Conservation (phyloP, 1,140 invertebrate species). For the Hycleus cichorii region DNA sequence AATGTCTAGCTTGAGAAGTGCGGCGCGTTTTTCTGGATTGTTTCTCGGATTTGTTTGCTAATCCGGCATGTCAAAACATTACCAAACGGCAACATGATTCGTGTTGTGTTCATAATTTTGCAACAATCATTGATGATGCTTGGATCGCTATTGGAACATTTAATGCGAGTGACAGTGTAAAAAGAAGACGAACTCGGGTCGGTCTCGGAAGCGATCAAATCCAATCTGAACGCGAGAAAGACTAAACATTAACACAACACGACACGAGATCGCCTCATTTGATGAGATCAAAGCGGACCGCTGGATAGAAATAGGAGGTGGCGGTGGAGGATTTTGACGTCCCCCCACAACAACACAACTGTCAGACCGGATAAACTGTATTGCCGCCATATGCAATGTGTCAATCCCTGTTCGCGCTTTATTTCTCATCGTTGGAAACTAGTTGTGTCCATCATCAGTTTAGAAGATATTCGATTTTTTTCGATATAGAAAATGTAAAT, state of each 20-base stretch:
- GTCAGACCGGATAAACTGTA: conserved; percentile 28
- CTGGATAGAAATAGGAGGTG: background rate
- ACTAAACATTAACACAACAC: conserved; percentile 35
- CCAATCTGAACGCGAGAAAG: conserved; percentile 20
- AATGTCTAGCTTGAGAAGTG: too few relatives aligned
- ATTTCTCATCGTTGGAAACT: conserved; percentile 11
- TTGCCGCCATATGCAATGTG: conserved; percentile 28
- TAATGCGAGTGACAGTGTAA: too few relatives aligned
- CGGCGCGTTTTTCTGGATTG: too few relatives aligned
- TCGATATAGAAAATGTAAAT: background rate
- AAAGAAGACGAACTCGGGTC: background rate
- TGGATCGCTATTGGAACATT: too few relatives aligned
- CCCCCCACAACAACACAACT: background rate
- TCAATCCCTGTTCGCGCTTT: conserved; percentile 27
- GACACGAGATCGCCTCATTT: conserved; percentile 36
- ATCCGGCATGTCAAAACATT: too few relatives aligned
- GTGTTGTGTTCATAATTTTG: too few relatives aligned
- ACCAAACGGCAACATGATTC: too few relatives aligned
- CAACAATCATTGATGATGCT: too few relatives aligned
- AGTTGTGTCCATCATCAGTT: conserved; percentile 6
- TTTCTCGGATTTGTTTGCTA: too few relatives aligned
- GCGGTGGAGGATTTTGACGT: too few relatives aligned
- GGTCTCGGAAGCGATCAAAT: conserved; percentile 31
- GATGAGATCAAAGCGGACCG: conserved; percentile 32
- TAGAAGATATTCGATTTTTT: too few relatives aligned